Evolutionary conservation across 2,797 vertebrate genomes (phyloP).

Genomic region (Melanotaenia parkinsoni): DNA sequence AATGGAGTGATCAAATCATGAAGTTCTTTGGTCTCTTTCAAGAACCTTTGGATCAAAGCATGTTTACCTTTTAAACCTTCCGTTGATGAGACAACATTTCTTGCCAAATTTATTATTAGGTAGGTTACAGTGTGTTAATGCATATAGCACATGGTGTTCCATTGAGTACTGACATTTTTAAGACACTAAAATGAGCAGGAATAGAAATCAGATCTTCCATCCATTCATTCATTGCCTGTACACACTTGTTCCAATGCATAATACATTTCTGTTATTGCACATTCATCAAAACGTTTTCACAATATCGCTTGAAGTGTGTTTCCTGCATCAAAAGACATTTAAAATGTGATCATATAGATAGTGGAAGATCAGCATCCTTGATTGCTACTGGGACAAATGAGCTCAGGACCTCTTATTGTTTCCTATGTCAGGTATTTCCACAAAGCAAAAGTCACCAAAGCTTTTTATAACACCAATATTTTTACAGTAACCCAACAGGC

Average conservation of each 20-base stretch:
- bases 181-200: background rate
- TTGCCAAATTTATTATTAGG: constrained; percentile 22
- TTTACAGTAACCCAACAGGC: background rate
- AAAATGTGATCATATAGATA: no score
- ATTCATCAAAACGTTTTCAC: no score
- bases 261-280: no score
- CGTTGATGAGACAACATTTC: constrained; percentile 10
- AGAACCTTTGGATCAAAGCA: constrained; percentile 17
- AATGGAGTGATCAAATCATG: constrained; percentile 57
- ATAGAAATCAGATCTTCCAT: constrained; percentile 1
- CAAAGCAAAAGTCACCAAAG: no score
- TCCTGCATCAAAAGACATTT: no score
- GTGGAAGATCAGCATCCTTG: no score
- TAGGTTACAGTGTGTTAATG: constrained; percentile 25
- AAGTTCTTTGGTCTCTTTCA: constrained; percentile 45
- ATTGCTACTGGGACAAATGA: no score
- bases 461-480: background rate
- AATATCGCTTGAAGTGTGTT: no score
- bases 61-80: background rate
- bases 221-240: no score
- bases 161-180: background rate
- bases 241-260: no score
- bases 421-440: no score
- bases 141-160: background rate
- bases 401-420: no score